Evolutionary conservation across 1,140 invertebrate genomes (phyloP).

Genomic region (Uloborus diversus): DNA sequence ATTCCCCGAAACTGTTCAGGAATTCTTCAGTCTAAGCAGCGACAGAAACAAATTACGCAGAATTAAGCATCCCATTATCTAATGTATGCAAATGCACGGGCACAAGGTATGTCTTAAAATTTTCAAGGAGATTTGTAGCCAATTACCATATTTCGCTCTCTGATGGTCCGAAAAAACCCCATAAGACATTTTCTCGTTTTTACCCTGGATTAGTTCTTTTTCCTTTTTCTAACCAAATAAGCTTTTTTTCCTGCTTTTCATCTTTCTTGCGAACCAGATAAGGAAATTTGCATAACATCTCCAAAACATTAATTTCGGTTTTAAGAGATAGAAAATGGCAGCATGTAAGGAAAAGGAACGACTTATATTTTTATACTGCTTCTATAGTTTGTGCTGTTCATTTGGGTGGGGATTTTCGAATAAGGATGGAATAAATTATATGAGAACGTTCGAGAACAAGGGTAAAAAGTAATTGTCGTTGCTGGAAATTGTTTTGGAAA

Average conservation of each 20-base stretch:
- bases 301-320: constrained; percentile 34
- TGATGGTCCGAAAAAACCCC: not conserved
- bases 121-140: constrained; percentile 26
- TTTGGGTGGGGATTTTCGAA: not conserved
- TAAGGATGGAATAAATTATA: constrained; percentile 28
- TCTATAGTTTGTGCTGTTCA: not conserved
- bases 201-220: constrained; percentile 29
- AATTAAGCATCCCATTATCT: constrained; percentile 44
- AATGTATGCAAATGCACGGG: constrained; percentile 39
- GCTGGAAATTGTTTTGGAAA: constrained; percentile 41
- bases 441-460: constrained; percentile 2
- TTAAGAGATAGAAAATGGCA: not conserved
- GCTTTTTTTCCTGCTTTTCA: not conserved
- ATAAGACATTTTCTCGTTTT: not conserved
- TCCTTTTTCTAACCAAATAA: too few relatives aligned
- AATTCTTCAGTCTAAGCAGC: too few relatives aligned
- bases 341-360: not conserved
- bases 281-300: constrained; percentile 47
- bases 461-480: constrained; percentile 27
- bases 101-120: constrained; percentile 41
- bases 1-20: too few relatives aligned
- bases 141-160: constrained; percentile 37
- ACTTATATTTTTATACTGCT: constrained; percentile 25
- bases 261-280: constrained; percentile 22
- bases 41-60: constrained; percentile 34